Base-by-base conservation (phyloP, 2,888 invertebrate genomes). In the Anaspis maculata region DNA sequence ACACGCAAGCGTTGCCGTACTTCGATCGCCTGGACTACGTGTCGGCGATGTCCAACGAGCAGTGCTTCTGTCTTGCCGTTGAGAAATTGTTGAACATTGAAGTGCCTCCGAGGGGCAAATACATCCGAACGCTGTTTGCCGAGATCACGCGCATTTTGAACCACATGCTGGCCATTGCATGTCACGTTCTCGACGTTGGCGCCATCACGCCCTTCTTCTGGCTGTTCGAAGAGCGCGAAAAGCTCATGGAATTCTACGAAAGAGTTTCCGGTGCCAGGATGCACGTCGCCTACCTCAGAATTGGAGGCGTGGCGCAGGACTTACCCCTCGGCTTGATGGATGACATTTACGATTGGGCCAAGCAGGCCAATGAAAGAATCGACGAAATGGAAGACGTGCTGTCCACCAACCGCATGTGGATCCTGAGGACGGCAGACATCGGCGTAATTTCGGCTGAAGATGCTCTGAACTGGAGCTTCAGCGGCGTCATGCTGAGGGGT, bases 201-300 rank as follows among this genome's bases (percentile, higher is more conserved):
- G 89, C 82, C 3, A 79, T 92, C 45, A 88, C 90, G 1, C 91
- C 91, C 1, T 80, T 89, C 54, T 90, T 92, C 63, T 92, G 90
- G 89, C 70, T 88, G 56, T 89, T 88, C 60, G 89, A 91, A 64
- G 91, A 88, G 63, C 71, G 88, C 28, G 89, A 89, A 64, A 89
- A 89, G 66, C 63, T 89, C 41, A 80, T 83, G 64, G 91, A 92
- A 61, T 74, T 88, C 46, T 86, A 79, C 54, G 91, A 92, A 59
- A 70, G 89, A 41, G 78, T 80, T 1, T 83, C 80, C 25, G 91
- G 92, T 0, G 81, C 86, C 28, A 73, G 91, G 23, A 76, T 92
- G 71, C 90, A 91, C 59, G 79, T 83, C 27, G 80, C 77, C 3
- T 92, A 90, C 56, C 70, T 87, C 29, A 70, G 88, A 15, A 83